phyloP scores from a whole-genome alignment of 1,140 invertebrate species.

The Nephila pilipes region DNA sequence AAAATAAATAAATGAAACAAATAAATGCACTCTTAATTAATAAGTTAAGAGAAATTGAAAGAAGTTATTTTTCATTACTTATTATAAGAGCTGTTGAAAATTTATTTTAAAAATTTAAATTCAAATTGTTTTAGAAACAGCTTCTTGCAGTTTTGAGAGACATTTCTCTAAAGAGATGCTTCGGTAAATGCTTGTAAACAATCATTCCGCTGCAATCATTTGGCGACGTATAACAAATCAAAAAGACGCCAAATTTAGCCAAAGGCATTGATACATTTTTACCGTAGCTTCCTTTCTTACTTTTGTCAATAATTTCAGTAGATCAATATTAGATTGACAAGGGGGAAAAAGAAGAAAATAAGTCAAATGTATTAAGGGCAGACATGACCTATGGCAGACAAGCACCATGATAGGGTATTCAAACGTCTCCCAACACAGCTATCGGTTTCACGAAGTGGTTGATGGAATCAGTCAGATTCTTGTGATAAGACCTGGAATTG shows the following conservation, averaged over 20 bases:
- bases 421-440: not conserved
- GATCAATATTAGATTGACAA: not conserved
- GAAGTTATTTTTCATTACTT: not conserved
- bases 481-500: constrained; percentile 14
- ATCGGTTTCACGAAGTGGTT: not conserved
- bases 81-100: not conserved
- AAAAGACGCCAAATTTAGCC: not conserved
- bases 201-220: too few species aligned
- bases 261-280: not conserved
- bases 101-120: not conserved
- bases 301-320: not conserved
- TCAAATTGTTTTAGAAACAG: not conserved
- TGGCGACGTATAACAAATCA: not conserved
- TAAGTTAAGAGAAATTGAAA: too few species aligned
- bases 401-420: not conserved
- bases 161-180: not conserved
- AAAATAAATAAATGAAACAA: too few species aligned
- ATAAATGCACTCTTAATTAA: too few species aligned
- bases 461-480: constrained; percentile 12
- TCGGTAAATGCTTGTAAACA: too few species aligned
- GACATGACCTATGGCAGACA: constrained; percentile 1
- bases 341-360: not conserved
- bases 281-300: not conserved
- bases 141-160: not conserved
- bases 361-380: constrained; percentile 11